These are phyloP conservation scores for Adela reaumurella DNA, from an alignment of 2,888 invertebrate species.

Conservation along the genomic window DNA sequence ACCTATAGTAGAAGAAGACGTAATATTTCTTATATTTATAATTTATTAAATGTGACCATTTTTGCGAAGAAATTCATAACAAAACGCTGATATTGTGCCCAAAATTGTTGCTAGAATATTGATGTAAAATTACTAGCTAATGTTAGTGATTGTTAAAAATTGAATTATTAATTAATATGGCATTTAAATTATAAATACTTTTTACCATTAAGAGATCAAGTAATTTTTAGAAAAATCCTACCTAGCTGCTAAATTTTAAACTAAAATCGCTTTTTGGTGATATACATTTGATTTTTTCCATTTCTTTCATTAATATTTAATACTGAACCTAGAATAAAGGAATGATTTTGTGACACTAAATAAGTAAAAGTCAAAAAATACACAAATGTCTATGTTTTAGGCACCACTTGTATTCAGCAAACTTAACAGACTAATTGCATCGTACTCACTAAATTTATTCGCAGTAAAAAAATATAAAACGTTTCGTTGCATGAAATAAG, in stretches of 20 bases:
- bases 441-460: too few relatives aligned
- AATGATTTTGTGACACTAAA: background rate
- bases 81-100: too few relatives aligned
- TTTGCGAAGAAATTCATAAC: slow-evolving; percentile 3
- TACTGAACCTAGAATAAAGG: background rate
- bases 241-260: background rate
- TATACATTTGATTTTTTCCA: background rate
- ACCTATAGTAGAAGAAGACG: background rate
- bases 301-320: slow-evolving; percentile 14
- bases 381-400: background rate
- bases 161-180: slow-evolving; percentile 41
- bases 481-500: too few relatives aligned
- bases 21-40: slow-evolving; percentile 13
- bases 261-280: background rate
- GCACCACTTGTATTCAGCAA: background rate
- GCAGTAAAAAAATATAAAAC: too few relatives aligned
- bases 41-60: slow-evolving; percentile 3
- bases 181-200: slow-evolving; percentile 49
- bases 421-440: background rate
- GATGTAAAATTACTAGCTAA: too few relatives aligned
- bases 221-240: background rate
- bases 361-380: slow-evolving; percentile 1
- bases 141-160: slow-evolving; percentile 5
- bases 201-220: slow-evolving; percentile 50
- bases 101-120: too few relatives aligned